A percentile compares a stretch with the other conserved stretches of the same genome.
Conservation (phyloP, 1,140 invertebrate species). For the Chlorops oryzae region DNA sequence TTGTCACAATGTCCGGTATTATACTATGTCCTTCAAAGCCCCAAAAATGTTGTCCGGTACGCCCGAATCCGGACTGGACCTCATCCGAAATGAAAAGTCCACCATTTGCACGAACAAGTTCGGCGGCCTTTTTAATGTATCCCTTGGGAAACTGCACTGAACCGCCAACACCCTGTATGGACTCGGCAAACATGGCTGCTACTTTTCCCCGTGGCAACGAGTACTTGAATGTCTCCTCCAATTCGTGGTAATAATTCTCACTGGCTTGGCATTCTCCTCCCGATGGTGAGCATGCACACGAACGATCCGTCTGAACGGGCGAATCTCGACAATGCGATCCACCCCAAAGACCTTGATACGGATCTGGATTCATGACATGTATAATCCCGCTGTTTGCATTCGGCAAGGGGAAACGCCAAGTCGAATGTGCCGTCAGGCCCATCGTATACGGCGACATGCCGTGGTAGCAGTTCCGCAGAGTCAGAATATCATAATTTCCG, state of each 20-base stretch:
- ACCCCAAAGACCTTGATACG: slow-evolving; percentile 83
- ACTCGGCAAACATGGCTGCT: slow-evolving; percentile 88
- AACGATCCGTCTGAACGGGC: slow-evolving; percentile 63
- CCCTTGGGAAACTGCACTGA: slow-evolving; percentile 85
- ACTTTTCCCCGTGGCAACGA: slow-evolving; percentile 66
- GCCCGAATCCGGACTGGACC: slow-evolving; percentile 93
- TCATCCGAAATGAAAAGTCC: slow-evolving; percentile 91
- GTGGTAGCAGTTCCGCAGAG: slow-evolving; percentile 83
- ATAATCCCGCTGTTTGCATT: slow-evolving; percentile 68
- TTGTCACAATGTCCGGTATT: slow-evolving; percentile 85
- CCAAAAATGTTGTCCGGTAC: slow-evolving; percentile 92
- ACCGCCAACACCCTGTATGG: slow-evolving; percentile 91
- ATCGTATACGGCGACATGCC: slow-evolving; percentile 79
- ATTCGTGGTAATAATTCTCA: slow-evolving; percentile 74
- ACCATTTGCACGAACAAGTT: slow-evolving; percentile 70
- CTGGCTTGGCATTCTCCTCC: slow-evolving; percentile 64
- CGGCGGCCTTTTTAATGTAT: slow-evolving; percentile 76
- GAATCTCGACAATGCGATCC: slow-evolving; percentile 83
- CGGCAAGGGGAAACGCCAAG: slow-evolving; percentile 72
- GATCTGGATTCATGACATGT: slow-evolving; percentile 90
- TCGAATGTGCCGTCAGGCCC: slow-evolving; percentile 73
- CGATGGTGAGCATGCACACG: slow-evolving; percentile 59
- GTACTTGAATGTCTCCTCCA: slow-evolving; percentile 71
- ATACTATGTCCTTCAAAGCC: slow-evolving; percentile 85
- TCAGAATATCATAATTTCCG: slow-evolving; percentile 75